Evolutionary conservation across 1,140 invertebrate species (phyloP).

Genomic region (Apis cerana): DNA sequence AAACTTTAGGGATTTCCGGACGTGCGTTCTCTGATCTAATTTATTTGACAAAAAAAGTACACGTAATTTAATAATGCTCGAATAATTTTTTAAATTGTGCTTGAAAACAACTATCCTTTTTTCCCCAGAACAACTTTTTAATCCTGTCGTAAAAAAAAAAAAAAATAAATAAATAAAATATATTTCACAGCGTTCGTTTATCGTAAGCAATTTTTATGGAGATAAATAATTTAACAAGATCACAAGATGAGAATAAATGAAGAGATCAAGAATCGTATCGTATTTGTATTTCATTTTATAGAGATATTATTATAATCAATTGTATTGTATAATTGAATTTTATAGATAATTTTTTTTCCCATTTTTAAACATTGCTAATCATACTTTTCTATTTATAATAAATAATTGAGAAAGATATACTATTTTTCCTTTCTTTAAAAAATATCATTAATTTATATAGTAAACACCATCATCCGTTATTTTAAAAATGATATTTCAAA

Average conservation of each 20-base stretch:
- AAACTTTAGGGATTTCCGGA: constrained; percentile 54
- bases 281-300: constrained; percentile 8
- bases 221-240: too few species aligned
- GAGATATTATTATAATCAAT: background rate
- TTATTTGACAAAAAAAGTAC: background rate
- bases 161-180: background rate
- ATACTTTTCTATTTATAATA: constrained; percentile 7
- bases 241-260: too few species aligned
- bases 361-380: background rate
- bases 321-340: background rate
- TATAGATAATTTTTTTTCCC: background rate
- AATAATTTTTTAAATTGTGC: background rate
- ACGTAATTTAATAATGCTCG: background rate
- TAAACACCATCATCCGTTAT: too few species aligned
- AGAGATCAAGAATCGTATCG: background rate
- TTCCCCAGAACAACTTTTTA: background rate
- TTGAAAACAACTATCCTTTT: background rate
- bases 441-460: too few species aligned
- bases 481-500: too few species aligned
- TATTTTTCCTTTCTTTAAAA: background rate
- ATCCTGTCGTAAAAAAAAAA: background rate
- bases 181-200: background rate
- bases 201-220: background rate
- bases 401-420: background rate
- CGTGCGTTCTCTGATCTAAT: background rate